Percentiles rank a stretch among this genome's conserved stretches.
phyloP scores from a whole-genome alignment of 2,797 vertebrate genomes.

The Mareca strepera region DNA sequence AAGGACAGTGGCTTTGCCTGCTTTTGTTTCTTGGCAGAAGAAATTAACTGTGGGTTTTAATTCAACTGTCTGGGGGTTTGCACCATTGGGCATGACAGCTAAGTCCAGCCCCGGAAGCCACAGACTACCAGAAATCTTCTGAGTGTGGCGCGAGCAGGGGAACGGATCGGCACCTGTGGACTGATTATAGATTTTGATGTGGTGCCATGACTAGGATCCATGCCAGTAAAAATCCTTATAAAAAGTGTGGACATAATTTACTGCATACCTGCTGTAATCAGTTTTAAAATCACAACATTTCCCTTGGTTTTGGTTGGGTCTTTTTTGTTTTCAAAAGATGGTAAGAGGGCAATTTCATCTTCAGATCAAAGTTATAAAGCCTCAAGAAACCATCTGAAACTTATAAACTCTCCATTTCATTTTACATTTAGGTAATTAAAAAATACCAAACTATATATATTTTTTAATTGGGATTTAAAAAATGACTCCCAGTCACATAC shows the following conservation, averaged over 20 bases:
- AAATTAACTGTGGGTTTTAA: background rate
- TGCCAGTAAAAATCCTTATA: constrained; percentile 45
- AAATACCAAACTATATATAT: constrained; percentile 43
- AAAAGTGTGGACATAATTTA: constrained; percentile 58
- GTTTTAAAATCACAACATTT: constrained; percentile 20
- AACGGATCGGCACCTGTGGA: background rate
- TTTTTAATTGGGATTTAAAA: constrained; percentile 60
- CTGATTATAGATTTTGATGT: constrained; percentile 15
- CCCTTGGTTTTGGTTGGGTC: background rate
- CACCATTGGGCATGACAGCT: background rate
- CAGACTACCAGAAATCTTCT: background rate
- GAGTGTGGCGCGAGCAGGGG: background rate
- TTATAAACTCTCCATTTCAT: constrained; percentile 21
- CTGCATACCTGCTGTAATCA: background rate
- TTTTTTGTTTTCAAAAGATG: background rate
- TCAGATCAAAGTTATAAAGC: constrained; percentile 41
- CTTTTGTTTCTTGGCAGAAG: background rate
- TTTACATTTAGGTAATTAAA: constrained; percentile 62
- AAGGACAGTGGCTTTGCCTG: fast-evolving
- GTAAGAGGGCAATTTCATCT: background rate
- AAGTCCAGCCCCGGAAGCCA: background rate
- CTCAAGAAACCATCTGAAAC: constrained; percentile 44
- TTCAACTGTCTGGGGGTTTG: constrained; percentile 6
- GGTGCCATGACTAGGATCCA: background rate
- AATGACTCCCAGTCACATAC: constrained; percentile 12